Percentiles rank a stretch among this genome's conserved stretches.
phyloP scores from a whole-genome alignment of 2,888 invertebrate species.

The Drosophila buzzatii region DNA sequence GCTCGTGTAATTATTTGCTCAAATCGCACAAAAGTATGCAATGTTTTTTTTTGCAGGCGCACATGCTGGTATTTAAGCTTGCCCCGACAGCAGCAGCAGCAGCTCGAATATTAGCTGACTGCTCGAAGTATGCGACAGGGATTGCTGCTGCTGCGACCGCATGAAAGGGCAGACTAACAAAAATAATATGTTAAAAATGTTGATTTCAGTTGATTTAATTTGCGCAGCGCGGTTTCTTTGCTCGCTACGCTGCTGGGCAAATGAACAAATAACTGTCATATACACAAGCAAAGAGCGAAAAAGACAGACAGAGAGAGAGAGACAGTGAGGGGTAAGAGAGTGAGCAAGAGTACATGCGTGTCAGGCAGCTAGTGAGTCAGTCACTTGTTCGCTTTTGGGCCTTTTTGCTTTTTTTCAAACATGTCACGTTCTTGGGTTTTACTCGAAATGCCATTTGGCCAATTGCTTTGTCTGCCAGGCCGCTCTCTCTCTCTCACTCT shows the following conservation, averaged over 20 bases:
- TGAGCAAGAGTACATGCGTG: constrained; percentile 35
- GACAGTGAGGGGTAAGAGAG: not conserved
- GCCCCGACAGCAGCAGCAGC: constrained; percentile 4
- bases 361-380: constrained; percentile 11
- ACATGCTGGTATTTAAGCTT: constrained; percentile 35
- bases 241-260: constrained; percentile 15
- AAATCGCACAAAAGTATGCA: constrained; percentile 69
- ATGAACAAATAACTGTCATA: constrained; percentile 24
- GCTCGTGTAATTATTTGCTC: constrained; percentile 67
- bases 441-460: constrained; percentile 73
- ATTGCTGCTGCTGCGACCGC: not conserved
- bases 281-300: not conserved
- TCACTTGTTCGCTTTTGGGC: constrained; percentile 9
- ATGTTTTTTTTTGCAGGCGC: constrained; percentile 29
- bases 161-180: constrained; percentile 7
- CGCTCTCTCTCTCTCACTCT: not conserved
- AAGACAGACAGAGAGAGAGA: not conserved
- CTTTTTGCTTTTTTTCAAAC: constrained; percentile 50
- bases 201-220: constrained; percentile 53
- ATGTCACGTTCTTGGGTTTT: constrained; percentile 74
- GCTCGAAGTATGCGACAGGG: not conserved
- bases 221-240: constrained; percentile 29
- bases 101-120: constrained; percentile 3
- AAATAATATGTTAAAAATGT: constrained; percentile 26
- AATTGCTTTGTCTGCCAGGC: constrained; percentile 56